Percentiles rank a stretch among this genome's conserved stretches.
Evolutionary conservation across 2,888 invertebrate species (phyloP).

Genomic region (Aethes cnicana): DNA sequence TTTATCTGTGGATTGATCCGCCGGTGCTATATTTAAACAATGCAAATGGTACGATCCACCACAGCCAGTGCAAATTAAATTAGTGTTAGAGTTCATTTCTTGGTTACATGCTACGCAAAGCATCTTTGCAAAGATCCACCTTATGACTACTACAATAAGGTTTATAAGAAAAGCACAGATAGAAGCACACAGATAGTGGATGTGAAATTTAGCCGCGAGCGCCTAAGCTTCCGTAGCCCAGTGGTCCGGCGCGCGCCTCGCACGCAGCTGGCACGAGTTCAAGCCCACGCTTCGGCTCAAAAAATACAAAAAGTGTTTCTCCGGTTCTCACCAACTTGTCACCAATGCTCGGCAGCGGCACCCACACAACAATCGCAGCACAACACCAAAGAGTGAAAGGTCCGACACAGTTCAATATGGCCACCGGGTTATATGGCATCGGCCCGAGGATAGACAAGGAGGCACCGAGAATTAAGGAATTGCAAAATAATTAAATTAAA

Average conservation of each 20-base stretch:
- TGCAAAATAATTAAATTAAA: too few species aligned
- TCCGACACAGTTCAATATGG: constrained; percentile 1
- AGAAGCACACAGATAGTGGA: not conserved
- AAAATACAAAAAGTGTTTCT: not conserved
- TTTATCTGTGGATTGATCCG: not conserved
- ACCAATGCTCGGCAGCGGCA: accelerated
- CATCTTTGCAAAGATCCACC: not conserved
- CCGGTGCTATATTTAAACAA: not conserved
- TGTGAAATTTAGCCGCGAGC: not conserved
- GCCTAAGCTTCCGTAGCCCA: not conserved
- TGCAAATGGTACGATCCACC: not conserved
- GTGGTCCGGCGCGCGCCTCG: not conserved
- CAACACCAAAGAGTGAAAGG: not conserved
- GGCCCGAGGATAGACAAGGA: not conserved
- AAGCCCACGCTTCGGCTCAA: not conserved
- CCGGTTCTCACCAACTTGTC: not conserved
- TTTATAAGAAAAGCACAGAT: accelerated
- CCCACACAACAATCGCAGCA: not conserved
- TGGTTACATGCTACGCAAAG: not conserved
- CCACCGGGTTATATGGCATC: not conserved
- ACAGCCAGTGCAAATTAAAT: not conserved
- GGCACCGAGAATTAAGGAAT: not conserved
- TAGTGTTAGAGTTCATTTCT: not conserved
- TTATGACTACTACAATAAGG: not conserved
- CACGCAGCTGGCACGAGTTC: not conserved